Base-by-base conservation (phyloP, 1,140 invertebrate species). In the Diorhabda carinulata region DNA sequence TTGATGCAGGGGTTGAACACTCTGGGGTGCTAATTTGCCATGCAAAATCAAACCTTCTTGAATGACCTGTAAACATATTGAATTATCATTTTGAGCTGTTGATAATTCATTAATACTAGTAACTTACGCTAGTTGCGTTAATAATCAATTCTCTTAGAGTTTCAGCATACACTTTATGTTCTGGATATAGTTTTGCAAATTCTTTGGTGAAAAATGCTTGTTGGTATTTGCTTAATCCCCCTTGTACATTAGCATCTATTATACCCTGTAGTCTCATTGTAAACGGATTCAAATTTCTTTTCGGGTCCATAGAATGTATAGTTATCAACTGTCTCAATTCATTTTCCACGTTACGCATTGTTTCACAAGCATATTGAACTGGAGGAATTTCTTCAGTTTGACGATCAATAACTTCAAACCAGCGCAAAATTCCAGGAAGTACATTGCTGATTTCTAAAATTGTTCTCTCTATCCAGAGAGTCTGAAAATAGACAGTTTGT, bases 401-500 rank as follows among this genome's bases (percentile, higher is more conserved):
- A 64, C 89, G 88, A 10, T 92, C 87, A 52, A 91, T 86, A 1
- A 98, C 95, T 82, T 96, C 94, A 76, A 96, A 97, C 95, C 96
- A 98, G 60, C 94, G 87, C 5, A 99, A 80, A 71, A 98, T 98
- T 3, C 96, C 96, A 0, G 97, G 97, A 8, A 99, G 82, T 3
- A 91, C 87, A 58, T 88, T 88, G 57, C 92, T 90, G 3, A 91
- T 97, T 40, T 89, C 90, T 67, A 98, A 78, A 7, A 89, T 91
- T 40, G 94, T 98, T n/a, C 96, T 86, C 82, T 98, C 96, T 68
- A 98, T 91, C 97, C 97, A 99, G 66, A 98, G 82, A 44, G 91
- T 95, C 87, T 91, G 80, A 4, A 79, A 75, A 56, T 25, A 25
- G 25, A 25, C 25, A 25, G 25, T 25, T 25, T 25, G 25, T 25